Base-by-base conservation (phyloP, 92 coral and sea anemone genomes). In the Blastomussa wellsi region DNA sequence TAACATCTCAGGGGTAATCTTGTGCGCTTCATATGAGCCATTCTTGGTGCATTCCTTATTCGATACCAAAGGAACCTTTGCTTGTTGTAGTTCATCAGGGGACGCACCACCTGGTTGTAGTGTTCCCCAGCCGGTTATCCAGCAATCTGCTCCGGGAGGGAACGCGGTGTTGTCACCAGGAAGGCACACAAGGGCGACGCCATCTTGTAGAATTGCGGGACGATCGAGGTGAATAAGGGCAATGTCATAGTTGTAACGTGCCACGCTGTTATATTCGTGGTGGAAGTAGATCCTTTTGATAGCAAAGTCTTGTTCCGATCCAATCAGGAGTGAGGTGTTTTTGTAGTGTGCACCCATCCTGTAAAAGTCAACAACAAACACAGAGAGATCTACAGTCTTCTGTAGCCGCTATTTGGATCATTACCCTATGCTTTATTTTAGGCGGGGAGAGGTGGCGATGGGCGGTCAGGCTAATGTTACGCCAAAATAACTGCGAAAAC, bases 111-210 rank as follows among this genome's bases (percentile, higher is more conserved):
- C 94, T 1, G 98, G 86, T 41, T 82, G 19, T n/a, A 94, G 38
- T 24, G 88, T 79, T 29, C 98, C 98, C 98, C 98, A 96, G 42
- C 98, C 96, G 20, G 98, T 86, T 47, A 96, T 88, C 84, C 88
- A 91, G 31, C 98, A 94, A 8, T 81, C 38, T 14, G 93, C 80
- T 51, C 95, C 96, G 13, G 95, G 86, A 32, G 94, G 91, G 33
- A 96, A 96, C 74, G 84, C 84, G 15, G 86, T 79, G 0, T 66
- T 48, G 53, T 85, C 90, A 14, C 90, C 90, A 4, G 98, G 95
- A 33, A 96, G 90, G 81, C 96, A 96, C 15, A 91, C 98, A 1
- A 83, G 89, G 28, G 75, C 78, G 13, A 88, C 93, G 35, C 74
- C 70, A 7, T 65, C n/a, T 55, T 47, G 19, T 14, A 53, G 31